Conservation (phyloP, 1,140 invertebrate genomes). For the Drosophila ohnishii region DNA sequence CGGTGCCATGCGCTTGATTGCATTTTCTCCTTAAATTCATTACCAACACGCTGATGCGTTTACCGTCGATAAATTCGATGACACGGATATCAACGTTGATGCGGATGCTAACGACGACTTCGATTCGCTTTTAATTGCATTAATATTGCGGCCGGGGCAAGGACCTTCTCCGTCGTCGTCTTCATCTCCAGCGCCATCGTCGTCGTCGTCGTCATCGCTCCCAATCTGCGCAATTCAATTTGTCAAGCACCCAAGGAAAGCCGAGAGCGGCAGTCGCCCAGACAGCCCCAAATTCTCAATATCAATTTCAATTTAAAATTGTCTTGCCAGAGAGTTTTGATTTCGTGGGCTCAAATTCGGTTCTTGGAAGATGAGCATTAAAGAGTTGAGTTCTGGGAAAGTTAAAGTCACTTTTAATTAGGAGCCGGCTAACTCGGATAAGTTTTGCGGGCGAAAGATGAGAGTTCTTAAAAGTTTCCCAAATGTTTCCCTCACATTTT, state of each 20-base stretch:
- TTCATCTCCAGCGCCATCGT: background rate
- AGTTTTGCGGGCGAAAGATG: background rate
- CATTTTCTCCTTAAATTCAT: constrained; percentile 69
- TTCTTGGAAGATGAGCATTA: constrained; percentile 9
- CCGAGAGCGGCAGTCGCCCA: constrained; percentile 22
- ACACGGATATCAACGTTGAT: constrained; percentile 37
- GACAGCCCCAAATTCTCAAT: constrained; percentile 59
- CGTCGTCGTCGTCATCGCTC: constrained; percentile 14
- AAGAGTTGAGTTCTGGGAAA: constrained; percentile 25
- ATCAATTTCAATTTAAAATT: constrained; percentile 67
- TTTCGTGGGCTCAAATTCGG: constrained; percentile 23
- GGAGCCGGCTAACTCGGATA: constrained; percentile 1
- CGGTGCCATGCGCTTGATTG: constrained; percentile 71
- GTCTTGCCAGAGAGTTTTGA: constrained; percentile 21
- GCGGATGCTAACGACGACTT: constrained; percentile 39
- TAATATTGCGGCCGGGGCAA: constrained; percentile 61
- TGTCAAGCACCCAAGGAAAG: constrained; percentile 42
- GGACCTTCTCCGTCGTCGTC: constrained; percentile 24
- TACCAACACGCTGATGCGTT: constrained; percentile 68
- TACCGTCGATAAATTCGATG: constrained; percentile 62
- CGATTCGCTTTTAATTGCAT: constrained; percentile 77
- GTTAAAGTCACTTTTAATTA: constrained; percentile 40
- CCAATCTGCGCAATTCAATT: constrained; percentile 76
- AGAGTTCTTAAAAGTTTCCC: constrained; percentile 26
- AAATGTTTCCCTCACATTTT: background rate